Percentiles rank a stretch among this genome's conserved stretches.
Evolutionary conservation across 2,113 vertebrate genomes (phyloP).

Genomic region (Crotalus tigris): DNA sequence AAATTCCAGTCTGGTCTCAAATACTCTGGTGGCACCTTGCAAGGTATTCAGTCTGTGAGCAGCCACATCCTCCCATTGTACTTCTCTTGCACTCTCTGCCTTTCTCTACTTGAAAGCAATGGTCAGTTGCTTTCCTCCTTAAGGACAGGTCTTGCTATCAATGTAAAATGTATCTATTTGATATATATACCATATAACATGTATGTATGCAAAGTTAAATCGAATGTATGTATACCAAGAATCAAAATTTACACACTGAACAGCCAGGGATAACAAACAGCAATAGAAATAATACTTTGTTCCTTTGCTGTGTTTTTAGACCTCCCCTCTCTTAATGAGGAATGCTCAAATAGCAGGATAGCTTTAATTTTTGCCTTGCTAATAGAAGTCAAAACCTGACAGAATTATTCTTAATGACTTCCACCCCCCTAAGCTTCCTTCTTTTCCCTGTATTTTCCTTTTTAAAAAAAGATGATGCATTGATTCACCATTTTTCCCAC

Average conservation of each 20-base stretch:
- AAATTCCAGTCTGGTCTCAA: neutral
- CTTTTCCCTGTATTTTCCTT: neutral
- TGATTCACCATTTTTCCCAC: neutral
- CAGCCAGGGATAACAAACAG: neutral
- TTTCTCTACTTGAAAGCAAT: neutral
- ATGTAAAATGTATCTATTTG: neutral
- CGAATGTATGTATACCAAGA: neutral
- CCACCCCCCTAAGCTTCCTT: neutral
- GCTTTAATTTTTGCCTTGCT: neutral
- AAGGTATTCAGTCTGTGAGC: neutral
- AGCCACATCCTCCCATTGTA: neutral
- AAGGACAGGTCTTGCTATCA: neutral
- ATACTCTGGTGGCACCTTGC: neutral
- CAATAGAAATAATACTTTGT: neutral
- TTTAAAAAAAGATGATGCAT: neutral
- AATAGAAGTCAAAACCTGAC: neutral
- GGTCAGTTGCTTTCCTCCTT: neutral
- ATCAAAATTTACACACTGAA: neutral
- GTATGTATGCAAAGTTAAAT: neutral
- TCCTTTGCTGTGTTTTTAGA: neutral
- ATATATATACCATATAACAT: neutral
- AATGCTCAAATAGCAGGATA: neutral
- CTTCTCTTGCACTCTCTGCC: neutral
- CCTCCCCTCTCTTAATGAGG: neutral
- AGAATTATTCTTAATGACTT: neutral